Conservation (phyloP, 1,140 invertebrate genomes). For the Lethocerus indicus region DNA sequence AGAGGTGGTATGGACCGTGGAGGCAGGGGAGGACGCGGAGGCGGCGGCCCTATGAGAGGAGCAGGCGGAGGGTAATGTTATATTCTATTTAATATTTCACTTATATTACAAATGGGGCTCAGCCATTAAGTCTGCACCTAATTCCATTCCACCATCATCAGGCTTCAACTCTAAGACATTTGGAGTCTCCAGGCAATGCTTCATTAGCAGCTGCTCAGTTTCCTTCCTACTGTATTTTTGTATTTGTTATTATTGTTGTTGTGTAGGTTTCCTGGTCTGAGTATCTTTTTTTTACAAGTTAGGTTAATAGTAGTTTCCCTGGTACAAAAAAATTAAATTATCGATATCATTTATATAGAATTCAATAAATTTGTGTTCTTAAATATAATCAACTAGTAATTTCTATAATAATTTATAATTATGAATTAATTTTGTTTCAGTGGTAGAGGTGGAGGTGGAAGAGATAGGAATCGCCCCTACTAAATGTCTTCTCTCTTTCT, state of each 20-base stretch:
- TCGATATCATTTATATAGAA: background rate
- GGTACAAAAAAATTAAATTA: background rate
- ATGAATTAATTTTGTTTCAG: background rate
- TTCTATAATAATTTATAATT: background rate
- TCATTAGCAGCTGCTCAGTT: background rate
- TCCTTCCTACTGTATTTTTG: background rate
- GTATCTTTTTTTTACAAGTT: background rate
- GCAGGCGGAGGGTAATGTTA: conserved; percentile 23
- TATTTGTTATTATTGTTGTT: background rate
- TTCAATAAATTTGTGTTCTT: background rate
- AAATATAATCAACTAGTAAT: background rate
- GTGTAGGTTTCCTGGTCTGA: too few relatives aligned
- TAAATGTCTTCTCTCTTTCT: background rate
- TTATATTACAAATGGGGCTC: background rate
- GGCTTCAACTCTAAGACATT: background rate
- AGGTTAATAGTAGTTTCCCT: too few relatives aligned
- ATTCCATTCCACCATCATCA: background rate
- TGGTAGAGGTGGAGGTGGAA: conserved; percentile 5
- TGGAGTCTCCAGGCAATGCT: background rate
- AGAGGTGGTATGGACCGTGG: conserved; percentile 25
- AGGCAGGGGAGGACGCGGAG: conserved; percentile 25
- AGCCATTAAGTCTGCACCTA: background rate
- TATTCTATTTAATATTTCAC: background rate
- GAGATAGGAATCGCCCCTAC: conserved; percentile 12
- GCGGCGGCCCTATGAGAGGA: conserved; percentile 41